Evolutionary conservation across 2,113 vertebrate genomes (phyloP).

Genomic region (Leiothrix lutea): DNA sequence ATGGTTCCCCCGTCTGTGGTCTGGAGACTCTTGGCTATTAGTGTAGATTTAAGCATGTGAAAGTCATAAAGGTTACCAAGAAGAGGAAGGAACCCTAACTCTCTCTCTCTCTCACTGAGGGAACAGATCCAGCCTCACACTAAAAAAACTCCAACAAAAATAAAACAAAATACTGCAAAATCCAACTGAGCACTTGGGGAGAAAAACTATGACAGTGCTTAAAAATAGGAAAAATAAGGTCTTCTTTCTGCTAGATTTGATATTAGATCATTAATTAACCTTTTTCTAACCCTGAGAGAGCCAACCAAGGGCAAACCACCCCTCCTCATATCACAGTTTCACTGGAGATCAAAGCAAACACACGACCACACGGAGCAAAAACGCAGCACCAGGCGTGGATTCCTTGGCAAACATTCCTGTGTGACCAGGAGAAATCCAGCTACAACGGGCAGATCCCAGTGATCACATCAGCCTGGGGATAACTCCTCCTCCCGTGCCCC

Average conservation of each 20-base stretch:
- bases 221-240: not conserved
- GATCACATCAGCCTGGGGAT: slow-evolving; percentile 7
- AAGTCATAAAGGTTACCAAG: not conserved
- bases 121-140: not conserved
- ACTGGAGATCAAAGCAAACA: not conserved
- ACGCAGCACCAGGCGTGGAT: not conserved
- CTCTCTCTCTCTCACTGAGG: not conserved
- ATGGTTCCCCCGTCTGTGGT: not conserved
- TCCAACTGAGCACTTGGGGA: not conserved
- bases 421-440: slow-evolving; percentile 7
- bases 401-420: not conserved
- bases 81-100: not conserved
- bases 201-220: not conserved
- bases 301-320: not conserved
- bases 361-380: not conserved
- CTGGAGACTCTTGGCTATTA: not conserved
- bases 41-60: not conserved
- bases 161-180: not conserved
- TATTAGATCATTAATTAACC: not conserved
- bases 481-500: not conserved
- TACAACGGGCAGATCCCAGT: slow-evolving; percentile 20
- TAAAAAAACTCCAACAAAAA: not conserved
- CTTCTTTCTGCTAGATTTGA: not conserved
- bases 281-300: not conserved
- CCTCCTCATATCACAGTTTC: not conserved